A percentile compares a stretch with the other conserved stretches of the same genome.
Evolutionary conservation across 2,888 invertebrate genomes (phyloP).

Genomic region (Fissipunctia ypsillon): DNA sequence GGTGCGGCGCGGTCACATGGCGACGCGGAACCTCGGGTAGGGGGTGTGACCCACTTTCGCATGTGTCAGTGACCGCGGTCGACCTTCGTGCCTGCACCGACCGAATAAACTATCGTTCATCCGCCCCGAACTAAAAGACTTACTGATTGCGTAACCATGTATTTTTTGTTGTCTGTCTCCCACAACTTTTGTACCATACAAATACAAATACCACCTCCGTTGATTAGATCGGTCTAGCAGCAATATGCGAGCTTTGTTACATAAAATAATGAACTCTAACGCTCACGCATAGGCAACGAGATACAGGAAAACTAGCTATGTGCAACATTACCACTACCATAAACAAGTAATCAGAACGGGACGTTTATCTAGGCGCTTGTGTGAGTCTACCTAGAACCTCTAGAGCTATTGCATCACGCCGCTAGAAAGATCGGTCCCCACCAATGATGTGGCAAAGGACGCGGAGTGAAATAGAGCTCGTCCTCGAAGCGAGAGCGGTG

Average conservation of each 20-base stretch:
- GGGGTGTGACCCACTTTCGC: slow-evolving; percentile 85
- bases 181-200: slow-evolving; percentile 46
- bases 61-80: slow-evolving; percentile 86
- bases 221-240: slow-evolving; percentile 4
- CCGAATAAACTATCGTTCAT: slow-evolving; percentile 79
- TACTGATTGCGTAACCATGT: slow-evolving; percentile 79
- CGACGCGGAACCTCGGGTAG: slow-evolving; percentile 69
- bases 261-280: slow-evolving; percentile 53
- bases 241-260: slow-evolving; percentile 30
- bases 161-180: slow-evolving; percentile 77
- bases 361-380: slow-evolving; percentile 78
- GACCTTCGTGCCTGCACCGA: slow-evolving; percentile 88
- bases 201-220: slow-evolving; percentile 25
- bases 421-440: slow-evolving; percentile 90
- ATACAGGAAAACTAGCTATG: slow-evolving; percentile 63
- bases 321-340: slow-evolving; percentile 62
- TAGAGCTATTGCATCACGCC: slow-evolving; percentile 85
- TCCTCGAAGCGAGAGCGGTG: slow-evolving; percentile 91
- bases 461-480: slow-evolving; percentile 90
- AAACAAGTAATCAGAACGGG: slow-evolving; percentile 79
- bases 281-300: slow-evolving; percentile 40
- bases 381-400: slow-evolving; percentile 83
- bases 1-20: slow-evolving; percentile 63
- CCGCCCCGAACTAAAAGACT: slow-evolving; percentile 80
- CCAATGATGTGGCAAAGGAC: slow-evolving; percentile 89